These are phyloP conservation scores for Caenorhabditis wallacei DNA, from an alignment of 2,888 invertebrate species.

Conservation along the genomic window DNA sequence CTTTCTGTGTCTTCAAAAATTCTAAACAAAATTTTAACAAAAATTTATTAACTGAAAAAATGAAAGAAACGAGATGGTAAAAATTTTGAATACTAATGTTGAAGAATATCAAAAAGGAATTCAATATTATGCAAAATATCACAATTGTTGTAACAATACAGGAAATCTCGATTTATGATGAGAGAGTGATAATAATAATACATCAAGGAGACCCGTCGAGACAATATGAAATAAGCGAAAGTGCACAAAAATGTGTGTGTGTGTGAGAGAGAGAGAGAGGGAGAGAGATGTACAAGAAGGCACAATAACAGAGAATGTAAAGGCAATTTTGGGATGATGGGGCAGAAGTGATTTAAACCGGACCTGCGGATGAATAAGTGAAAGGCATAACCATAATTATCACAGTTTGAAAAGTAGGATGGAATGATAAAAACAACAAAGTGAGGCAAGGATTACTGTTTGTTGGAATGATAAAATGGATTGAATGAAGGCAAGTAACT, in stretches of 20 bases:
- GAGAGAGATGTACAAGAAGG: constrained; percentile 39
- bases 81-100: constrained; percentile 4
- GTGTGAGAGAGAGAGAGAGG: no score
- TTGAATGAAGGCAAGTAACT: constrained; percentile 18
- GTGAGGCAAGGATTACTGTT: constrained; percentile 19
- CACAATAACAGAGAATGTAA: constrained; percentile 36
- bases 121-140: constrained; percentile 28
- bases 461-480: constrained; percentile 16
- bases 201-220: constrained; percentile 46
- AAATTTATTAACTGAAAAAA: neutral
- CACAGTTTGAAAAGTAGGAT: constrained; percentile 35
- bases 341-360: constrained; percentile 25
- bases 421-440: constrained; percentile 5
- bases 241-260: neutral
- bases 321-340: constrained; percentile 33
- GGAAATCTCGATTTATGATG: constrained; percentile 43
- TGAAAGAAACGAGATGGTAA: neutral
- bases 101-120: neutral
- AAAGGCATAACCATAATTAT: constrained; percentile 24
- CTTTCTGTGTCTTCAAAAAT: no score
- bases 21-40: no score
- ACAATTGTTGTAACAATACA: constrained; percentile 20
- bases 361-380: constrained; percentile 39
- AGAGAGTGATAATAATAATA: constrained; percentile 7
- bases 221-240: constrained; percentile 15